Conservation (phyloP, 1,140 invertebrate genomes). For the Pteromalus puparum region DNA sequence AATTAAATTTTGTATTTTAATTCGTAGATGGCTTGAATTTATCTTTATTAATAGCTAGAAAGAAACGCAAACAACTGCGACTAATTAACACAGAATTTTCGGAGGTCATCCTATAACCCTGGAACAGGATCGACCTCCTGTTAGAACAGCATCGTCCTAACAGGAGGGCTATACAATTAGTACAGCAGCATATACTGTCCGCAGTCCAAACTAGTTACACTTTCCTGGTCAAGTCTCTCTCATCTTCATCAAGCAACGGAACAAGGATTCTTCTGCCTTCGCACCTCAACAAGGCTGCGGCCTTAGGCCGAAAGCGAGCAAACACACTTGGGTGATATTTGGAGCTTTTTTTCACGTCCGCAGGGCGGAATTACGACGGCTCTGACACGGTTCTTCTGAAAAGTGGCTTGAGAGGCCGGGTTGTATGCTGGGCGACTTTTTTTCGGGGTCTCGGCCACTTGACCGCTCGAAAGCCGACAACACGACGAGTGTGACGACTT, state of each 20-base stretch:
- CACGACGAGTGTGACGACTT: neutral
- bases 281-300: neutral
- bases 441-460: neutral
- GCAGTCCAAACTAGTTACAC: neutral
- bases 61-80: too few relatives aligned
- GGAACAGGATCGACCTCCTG: too few relatives aligned
- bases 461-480: constrained; percentile 1
- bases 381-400: neutral
- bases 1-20: neutral
- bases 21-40: neutral
- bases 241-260: too few relatives aligned
- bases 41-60: neutral
- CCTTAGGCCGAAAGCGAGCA: neutral
- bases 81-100: too few relatives aligned
- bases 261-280: neutral
- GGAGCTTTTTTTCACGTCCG: constrained; percentile 2
- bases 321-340: constrained; percentile 21
- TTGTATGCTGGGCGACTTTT: neutral
- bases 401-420: neutral
- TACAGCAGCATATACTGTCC: neutral
- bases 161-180: too few relatives aligned
- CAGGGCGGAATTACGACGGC: too few relatives aligned
- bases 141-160: too few relatives aligned
- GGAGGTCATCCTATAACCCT: too few relatives aligned
- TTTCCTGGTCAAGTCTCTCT: neutral